phyloP scores from a whole-genome alignment of 2,113 vertebrate species.

The Ceratotherium simum region DNA sequence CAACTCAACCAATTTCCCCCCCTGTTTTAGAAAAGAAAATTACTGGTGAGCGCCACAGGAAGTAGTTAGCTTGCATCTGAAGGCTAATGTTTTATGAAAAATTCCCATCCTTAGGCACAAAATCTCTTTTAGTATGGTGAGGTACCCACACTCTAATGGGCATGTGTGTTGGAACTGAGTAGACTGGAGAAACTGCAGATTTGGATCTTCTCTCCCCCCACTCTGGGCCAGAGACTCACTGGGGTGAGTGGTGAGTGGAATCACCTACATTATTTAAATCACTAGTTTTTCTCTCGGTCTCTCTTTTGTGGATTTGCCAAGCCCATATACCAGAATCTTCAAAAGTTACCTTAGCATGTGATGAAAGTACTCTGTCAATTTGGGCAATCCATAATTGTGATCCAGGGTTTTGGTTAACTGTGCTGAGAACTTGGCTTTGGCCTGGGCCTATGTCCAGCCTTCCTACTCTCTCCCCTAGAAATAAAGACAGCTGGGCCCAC shows the following conservation, averaged over 20 bases:
- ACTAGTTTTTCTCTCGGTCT: neutral
- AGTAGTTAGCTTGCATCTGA: too few relatives aligned
- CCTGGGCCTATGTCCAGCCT: neutral
- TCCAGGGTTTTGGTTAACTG: neutral
- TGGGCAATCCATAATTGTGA: neutral
- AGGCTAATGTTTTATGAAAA: neutral
- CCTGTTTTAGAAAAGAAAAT: neutral
- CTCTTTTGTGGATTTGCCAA: neutral
- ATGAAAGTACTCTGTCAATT: neutral
- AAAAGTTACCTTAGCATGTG: neutral
- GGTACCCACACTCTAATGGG: too few relatives aligned
- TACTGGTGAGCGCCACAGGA: neutral
- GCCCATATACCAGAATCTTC: neutral
- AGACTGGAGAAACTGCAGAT: neutral
- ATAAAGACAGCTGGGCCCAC: neutral
- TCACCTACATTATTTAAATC: neutral
- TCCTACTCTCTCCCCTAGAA: neutral
- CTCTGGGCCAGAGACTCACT: neutral
- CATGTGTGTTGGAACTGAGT: neutral
- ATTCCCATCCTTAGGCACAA: too few relatives aligned
- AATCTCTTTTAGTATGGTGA: too few relatives aligned
- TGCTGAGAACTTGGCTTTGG: neutral
- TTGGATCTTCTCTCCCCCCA: neutral
- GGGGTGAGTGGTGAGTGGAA: neutral
- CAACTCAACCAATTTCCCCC: neutral